A percentile compares a stretch with the other conserved stretches of the same genome.
These are phyloP conservation scores for Montipora capitata DNA, from an alignment of 92 coral and sea anemone species.

Conservation along the genomic window DNA sequence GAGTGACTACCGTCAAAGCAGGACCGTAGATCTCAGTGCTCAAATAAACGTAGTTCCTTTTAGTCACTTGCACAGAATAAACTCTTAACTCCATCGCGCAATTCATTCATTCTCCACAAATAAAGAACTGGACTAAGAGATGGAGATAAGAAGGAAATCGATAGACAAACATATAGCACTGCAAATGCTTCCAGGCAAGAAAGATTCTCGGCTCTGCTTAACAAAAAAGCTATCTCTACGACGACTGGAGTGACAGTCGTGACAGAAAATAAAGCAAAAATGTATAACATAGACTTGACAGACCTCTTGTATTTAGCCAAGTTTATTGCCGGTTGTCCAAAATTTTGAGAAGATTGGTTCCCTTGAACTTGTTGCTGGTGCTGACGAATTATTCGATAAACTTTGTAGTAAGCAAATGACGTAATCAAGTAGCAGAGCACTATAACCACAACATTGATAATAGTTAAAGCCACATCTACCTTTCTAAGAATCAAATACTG, in stretches of 20 bases:
- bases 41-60: too few relatives aligned
- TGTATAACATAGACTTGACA: neutral
- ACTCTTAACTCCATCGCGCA: too few relatives aligned
- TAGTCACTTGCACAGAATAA: too few relatives aligned
- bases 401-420: conserved; percentile 2
- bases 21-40: too few relatives aligned
- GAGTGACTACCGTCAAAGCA: too few relatives aligned
- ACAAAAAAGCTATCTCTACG: neutral
- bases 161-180: too few relatives aligned
- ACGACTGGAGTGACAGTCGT: neutral
- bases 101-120: too few relatives aligned
- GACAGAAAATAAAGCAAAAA: neutral
- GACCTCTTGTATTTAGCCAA: neutral
- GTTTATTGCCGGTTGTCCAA: conserved; percentile 1
- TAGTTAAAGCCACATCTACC: too few relatives aligned
- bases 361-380: conserved; percentile 16
- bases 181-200: too few relatives aligned
- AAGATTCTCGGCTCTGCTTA: neutral
- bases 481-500: neutral
- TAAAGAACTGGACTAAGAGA: too few relatives aligned
- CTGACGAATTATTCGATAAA: conserved; percentile 2
- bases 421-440: neutral
- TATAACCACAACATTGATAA: neutral
- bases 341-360: neutral
- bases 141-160: too few relatives aligned